Evolutionary conservation across 2,797 vertebrate species (phyloP), one percentile per base, ranked within the genome.

Genomic region (Siniperca undulata): DNA sequence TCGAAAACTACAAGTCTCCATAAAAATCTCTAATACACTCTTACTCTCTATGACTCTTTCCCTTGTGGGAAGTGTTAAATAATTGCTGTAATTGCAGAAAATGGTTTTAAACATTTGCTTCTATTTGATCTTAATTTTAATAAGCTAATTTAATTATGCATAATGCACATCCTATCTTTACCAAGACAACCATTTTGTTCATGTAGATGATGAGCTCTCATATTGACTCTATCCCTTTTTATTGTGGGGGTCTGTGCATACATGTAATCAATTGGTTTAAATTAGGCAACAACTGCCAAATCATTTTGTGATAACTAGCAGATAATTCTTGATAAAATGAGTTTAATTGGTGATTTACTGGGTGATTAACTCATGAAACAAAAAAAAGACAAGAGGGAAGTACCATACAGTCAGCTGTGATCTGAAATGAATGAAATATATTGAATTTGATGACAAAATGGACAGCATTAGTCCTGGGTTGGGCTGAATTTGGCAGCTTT

Each of bases 311-410:
- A 76, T 79, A 86, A 92, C 88, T 81, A 81, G 66, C 69, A 82
- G 80, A 79, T 78, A 64, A 86, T 90, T 89, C 61, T 73, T 70
- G 60, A 83, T 92, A 79, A 85, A 90, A 84, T 74, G 73, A 40
- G 77, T 79, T 88, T 91, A 91, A 91, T 91, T 85, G 69, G 60
- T 81, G 69, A 94, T 92, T 89, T 91, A 60, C 83, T 89, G 87
- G 88, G 27, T 89, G 84, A 87, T 94, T 90, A 91, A 83, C 80
- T 89, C 61, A 56, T 78, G 71, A 84, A 89, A 87, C 72, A 77
- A 61, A 82, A 79, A 74, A 48, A 81, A 80, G 59, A 85, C 44
- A 6, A 65, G 69, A 81, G 53, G 76, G 76, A 76, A 67, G 72
- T 38, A 52, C 67, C 22, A 13, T 78, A 56, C 72, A 70, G 46